These are phyloP conservation scores for Talpa occidentalis DNA, from an alignment of 2,113 vertebrate species.

Conservation along the genomic window DNA sequence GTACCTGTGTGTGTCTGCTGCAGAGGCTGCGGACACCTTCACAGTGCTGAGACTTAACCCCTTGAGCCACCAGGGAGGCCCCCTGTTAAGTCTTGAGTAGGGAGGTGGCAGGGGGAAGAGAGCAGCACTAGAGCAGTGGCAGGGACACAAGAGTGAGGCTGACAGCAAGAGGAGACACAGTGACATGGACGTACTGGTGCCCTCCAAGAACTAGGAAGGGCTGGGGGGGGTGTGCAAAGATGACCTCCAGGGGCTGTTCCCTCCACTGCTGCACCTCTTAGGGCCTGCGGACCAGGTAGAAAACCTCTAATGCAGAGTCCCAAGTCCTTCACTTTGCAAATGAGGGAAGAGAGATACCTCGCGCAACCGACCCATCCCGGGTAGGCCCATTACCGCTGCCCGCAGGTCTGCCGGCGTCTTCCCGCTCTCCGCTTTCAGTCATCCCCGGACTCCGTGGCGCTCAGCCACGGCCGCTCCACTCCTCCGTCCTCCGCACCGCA, in stretches of 20 bases:
- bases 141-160: neutral
- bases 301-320: neutral
- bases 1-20: too few species aligned
- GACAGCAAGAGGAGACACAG: neutral
- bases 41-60: too few species aligned
- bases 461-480: too few species aligned
- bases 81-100: too few species aligned
- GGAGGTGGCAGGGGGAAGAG: neutral
- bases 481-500: too few species aligned
- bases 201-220: neutral
- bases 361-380: too few species aligned
- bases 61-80: too few species aligned
- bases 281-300: neutral
- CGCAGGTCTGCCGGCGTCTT: too few species aligned
- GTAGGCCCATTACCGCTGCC: too few species aligned
- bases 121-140: neutral
- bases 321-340: constrained; percentile 4
- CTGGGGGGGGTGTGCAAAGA: neutral
- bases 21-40: too few species aligned
- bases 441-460: too few species aligned
- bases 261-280: neutral
- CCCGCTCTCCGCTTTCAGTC: too few species aligned
- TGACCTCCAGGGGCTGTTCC: neutral
- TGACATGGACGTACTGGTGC: neutral
- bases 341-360: constrained; percentile 16